A percentile compares a stretch with the other conserved stretches of the same genome.
These are phyloP conservation scores for Oenanthe oenanthe DNA, from an alignment of 2,113 vertebrate genomes.

Conservation along the genomic window DNA sequence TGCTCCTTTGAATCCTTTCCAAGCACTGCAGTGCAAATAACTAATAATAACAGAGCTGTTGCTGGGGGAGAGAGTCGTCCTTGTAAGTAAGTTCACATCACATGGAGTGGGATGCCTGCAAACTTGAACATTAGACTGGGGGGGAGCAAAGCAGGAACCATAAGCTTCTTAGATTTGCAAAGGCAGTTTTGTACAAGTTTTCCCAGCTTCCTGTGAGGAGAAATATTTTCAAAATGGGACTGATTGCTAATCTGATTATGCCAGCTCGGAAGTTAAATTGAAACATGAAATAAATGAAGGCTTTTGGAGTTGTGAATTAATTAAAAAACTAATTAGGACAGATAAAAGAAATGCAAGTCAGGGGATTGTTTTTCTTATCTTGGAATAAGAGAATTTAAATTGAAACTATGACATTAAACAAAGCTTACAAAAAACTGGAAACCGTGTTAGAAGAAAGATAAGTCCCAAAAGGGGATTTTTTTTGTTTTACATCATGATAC, in stretches of 20 bases:
- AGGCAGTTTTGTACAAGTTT: neutral
- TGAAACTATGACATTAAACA: constrained; percentile 58
- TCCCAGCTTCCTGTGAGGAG: constrained; percentile 3
- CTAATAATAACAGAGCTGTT: constrained; percentile 17
- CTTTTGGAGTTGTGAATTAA: constrained; percentile 62
- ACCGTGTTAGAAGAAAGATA: constrained; percentile 16
- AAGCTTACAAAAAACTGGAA: constrained; percentile 40
- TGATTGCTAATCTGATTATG: constrained; percentile 57
- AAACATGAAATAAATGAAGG: constrained; percentile 62
- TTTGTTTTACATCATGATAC: neutral
- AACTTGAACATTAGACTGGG: neutral
- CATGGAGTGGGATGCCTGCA: neutral
- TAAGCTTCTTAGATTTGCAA: neutral
- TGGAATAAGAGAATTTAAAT: constrained; percentile 48
- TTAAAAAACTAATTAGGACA: constrained; percentile 60
- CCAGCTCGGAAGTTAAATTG: constrained; percentile 36
- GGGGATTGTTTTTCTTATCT: constrained; percentile 62
- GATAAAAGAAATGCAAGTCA: constrained; percentile 22
- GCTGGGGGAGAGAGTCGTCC: neutral
- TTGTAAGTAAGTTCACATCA: neutral
- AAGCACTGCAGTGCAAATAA: neutral
- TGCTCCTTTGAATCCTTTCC: neutral
- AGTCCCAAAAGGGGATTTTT: constrained; percentile 2
- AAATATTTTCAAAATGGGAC: constrained; percentile 40
- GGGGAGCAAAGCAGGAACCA: neutral